A percentile compares a stretch with the other conserved stretches of the same genome.
Evolutionary conservation across 2,113 vertebrate genomes (phyloP).

Genomic region (human): DNA sequence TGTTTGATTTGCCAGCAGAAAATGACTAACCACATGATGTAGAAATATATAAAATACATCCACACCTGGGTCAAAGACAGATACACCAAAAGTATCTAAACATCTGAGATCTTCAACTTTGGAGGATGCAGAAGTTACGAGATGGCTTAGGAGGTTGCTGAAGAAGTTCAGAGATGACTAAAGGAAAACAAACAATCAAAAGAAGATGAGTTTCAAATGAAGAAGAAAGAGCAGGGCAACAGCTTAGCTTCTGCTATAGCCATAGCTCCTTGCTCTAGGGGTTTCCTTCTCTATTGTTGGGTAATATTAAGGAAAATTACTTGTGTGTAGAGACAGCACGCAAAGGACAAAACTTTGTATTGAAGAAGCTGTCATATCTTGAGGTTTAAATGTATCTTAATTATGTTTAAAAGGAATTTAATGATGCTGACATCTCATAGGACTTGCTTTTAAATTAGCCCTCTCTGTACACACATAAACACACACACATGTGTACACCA

Average conservation of each 20-base stretch:
- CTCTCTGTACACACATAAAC: conserved; percentile 80
- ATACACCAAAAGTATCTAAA: conserved; percentile 89
- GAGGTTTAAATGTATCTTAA: conserved; percentile 90
- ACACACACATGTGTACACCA: background rate
- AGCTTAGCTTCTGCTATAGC: conserved; percentile 84
- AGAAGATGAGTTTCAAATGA: conserved; percentile 86
- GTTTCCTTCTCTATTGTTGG: conserved; percentile 91
- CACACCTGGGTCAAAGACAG: conserved; percentile 90
- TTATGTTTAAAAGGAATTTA: conserved; percentile 85
- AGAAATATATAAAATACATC: conserved; percentile 91
- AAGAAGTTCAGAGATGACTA: conserved; percentile 91
- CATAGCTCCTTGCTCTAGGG: conserved; percentile 85
- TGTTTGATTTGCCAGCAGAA: conserved; percentile 90
- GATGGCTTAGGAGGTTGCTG: conserved; percentile 91
- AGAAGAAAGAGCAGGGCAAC: conserved; percentile 87
- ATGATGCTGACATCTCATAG: conserved; percentile 87
- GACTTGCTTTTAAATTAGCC: conserved; percentile 90
- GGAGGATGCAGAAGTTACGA: conserved; percentile 91
- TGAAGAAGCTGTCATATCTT: conserved; percentile 88
- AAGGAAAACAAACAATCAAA: conserved; percentile 94
- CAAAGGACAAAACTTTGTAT: conserved; percentile 83
- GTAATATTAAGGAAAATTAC: conserved; percentile 92
- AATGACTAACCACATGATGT: conserved; percentile 91
- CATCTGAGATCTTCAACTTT: conserved; percentile 88
- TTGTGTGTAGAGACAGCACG: conserved; percentile 92